phyloP scores from a whole-genome alignment of 1,140 invertebrate species.

The Papilio xuthus region DNA sequence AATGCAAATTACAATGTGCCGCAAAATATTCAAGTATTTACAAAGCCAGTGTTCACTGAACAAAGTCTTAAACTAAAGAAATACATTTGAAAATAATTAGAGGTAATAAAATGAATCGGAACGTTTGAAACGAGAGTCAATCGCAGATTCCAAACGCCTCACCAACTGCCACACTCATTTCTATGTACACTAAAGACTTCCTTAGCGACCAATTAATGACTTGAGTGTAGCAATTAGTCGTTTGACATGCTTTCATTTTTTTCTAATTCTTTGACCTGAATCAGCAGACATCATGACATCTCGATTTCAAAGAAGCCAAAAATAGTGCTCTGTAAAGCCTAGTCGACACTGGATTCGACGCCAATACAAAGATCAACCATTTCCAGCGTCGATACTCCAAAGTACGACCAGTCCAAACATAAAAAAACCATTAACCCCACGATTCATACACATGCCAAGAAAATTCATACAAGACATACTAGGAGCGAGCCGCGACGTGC shows the following conservation, averaged over 20 bases:
- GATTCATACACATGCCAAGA: slow-evolving; percentile 47
- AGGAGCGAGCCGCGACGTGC: neutral
- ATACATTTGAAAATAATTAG: slow-evolving; percentile 54
- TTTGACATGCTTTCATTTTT: neutral
- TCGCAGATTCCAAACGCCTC: neutral
- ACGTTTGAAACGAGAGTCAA: neutral
- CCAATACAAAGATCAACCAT: neutral
- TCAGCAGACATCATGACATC: neutral
- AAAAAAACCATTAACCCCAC: slow-evolving; percentile 47
- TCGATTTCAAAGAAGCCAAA: slow-evolving; percentile 22
- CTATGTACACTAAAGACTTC: neutral
- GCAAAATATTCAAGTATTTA: slow-evolving; percentile 59
- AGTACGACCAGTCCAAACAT: slow-evolving; percentile 33
- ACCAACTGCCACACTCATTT: neutral
- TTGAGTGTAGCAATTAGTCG: neutral
- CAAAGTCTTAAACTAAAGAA: slow-evolving; percentile 49
- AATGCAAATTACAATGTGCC: slow-evolving; percentile 57
- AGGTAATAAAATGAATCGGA: slow-evolving; percentile 32
- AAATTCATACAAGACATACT: slow-evolving; percentile 45
- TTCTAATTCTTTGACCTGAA: neutral
- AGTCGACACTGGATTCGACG: neutral
- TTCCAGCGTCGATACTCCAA: neutral
- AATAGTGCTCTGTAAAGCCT: slow-evolving; percentile 10
- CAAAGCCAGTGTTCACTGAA: slow-evolving; percentile 52
- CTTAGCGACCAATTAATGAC: neutral